A percentile compares a stretch with the other conserved stretches of the same genome.
These are phyloP conservation scores for Aurelia sp. DNA, from an alignment of 30 jellyfish, hydroid and myxozoan genomes.

Conservation along the genomic window DNA sequence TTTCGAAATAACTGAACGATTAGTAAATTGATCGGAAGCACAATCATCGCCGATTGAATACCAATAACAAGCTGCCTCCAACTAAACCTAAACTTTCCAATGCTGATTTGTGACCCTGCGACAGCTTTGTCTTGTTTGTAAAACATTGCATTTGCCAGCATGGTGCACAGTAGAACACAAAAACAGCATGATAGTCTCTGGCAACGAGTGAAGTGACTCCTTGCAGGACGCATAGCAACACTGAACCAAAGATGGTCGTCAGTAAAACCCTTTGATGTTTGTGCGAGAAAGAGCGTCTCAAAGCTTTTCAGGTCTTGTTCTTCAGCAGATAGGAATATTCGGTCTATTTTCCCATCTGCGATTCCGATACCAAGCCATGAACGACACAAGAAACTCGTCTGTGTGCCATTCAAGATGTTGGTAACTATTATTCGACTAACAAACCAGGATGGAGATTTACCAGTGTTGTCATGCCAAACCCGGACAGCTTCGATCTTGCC, in stretches of 20 bases:
- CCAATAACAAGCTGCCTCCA: constrained; percentile 84
- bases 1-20: constrained; percentile 71
- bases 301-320: constrained; percentile 50
- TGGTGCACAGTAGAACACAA: constrained; percentile 64
- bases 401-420: constrained; percentile 27
- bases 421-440: constrained; percentile 77
- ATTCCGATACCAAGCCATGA: constrained; percentile 74
- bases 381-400: constrained; percentile 54
- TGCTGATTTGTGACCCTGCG: constrained; percentile 30
- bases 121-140: constrained; percentile 8
- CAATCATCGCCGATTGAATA: constrained; percentile 75
- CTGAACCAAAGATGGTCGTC: constrained; percentile 96
- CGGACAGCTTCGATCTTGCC: constrained; percentile 53
- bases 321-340: constrained; percentile 57
- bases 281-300: constrained; percentile 67
- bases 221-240: constrained; percentile 69
- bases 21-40: constrained; percentile 74
- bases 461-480: constrained; percentile 84
- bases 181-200: constrained; percentile 89
- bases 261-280: constrained; percentile 78
- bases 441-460: constrained; percentile 80
- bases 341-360: constrained; percentile 45
- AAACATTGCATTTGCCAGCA: constrained; percentile 89
- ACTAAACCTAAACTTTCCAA: constrained; percentile 54
- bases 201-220: constrained; percentile 79